These are phyloP conservation scores for Papilio demoleus DNA, from an alignment of 2,888 invertebrate species.

Conservation along the genomic window DNA sequence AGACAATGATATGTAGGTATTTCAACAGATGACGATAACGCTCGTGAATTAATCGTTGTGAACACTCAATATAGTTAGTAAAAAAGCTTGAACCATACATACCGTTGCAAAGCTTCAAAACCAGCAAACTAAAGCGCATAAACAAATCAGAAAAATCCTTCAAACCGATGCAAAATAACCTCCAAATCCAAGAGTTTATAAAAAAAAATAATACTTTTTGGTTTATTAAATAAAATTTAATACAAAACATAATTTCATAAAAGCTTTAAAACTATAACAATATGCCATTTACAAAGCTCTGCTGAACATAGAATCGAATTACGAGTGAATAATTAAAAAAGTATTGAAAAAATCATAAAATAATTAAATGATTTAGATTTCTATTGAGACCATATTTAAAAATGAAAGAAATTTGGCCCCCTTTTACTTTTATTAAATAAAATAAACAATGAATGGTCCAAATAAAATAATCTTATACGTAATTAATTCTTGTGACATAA, in stretches of 20 bases:
- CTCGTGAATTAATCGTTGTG: too few species aligned
- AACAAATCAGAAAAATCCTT: too few species aligned
- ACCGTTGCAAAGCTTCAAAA: constrained; percentile 60
- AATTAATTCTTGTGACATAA: too few species aligned
- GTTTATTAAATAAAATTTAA: constrained; percentile 6
- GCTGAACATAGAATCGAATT: background rate
- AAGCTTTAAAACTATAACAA: constrained; percentile 13
- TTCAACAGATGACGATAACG: too few species aligned
- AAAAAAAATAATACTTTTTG: background rate
- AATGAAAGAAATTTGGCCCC: too few species aligned
- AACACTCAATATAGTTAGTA: too few species aligned
- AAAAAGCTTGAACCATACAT: too few species aligned
- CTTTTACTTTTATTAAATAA: too few species aligned
- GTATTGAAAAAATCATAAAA: background rate
- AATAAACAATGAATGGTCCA: too few species aligned
- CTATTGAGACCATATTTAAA: background rate
- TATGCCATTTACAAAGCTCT: constrained; percentile 10
- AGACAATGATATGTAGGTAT: too few species aligned
- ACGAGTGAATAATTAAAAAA: background rate
- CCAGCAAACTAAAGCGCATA: constrained; percentile 63
- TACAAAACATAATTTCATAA: background rate
- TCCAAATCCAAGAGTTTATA: background rate
- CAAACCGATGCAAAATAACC: too few species aligned
- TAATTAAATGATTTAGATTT: background rate
- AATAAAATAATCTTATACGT: too few species aligned